Conservation (phyloP, 2,797 vertebrate genomes). For the Falco berigora region DNA sequence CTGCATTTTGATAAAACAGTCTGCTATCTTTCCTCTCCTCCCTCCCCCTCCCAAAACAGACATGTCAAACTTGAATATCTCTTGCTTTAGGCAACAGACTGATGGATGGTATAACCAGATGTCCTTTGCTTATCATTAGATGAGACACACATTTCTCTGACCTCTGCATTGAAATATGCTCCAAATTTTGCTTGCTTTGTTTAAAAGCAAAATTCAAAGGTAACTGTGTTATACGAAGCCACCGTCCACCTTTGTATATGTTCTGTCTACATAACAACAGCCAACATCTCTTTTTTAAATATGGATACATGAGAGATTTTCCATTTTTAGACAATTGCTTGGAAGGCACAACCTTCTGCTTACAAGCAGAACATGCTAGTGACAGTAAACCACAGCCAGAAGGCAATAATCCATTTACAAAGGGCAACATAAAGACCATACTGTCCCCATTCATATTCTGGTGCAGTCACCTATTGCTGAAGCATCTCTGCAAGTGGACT, state of each 20-base stretch:
- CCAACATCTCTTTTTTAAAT: neutral
- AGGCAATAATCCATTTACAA: slow-evolving; percentile 25
- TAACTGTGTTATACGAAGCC: neutral
- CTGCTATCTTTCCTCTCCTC: neutral
- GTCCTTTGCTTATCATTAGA: slow-evolving; percentile 49
- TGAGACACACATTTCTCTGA: neutral
- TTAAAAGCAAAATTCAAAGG: neutral
- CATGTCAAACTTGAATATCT: slow-evolving; percentile 37
- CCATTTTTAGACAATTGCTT: slow-evolving; percentile 21
- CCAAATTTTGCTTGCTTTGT: neutral
- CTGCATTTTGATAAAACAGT: neutral
- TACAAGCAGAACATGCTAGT: neutral
- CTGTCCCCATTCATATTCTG: neutral
- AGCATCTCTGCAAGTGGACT: neutral
- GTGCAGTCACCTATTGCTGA: neutral
- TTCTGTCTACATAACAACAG: neutral
- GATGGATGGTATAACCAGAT: slow-evolving; percentile 29
- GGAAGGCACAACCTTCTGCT: slow-evolving; percentile 12
- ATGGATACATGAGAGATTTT: neutral
- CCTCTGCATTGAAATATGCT: neutral
- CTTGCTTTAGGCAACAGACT: slow-evolving; percentile 20
- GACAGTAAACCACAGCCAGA: slow-evolving; percentile 16
- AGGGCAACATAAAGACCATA: neutral
- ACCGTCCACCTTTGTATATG: neutral
- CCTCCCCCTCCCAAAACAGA: neutral